Evolutionary conservation across 2,113 vertebrate genomes (phyloP).

Genomic region (Ploceus nigricollis): DNA sequence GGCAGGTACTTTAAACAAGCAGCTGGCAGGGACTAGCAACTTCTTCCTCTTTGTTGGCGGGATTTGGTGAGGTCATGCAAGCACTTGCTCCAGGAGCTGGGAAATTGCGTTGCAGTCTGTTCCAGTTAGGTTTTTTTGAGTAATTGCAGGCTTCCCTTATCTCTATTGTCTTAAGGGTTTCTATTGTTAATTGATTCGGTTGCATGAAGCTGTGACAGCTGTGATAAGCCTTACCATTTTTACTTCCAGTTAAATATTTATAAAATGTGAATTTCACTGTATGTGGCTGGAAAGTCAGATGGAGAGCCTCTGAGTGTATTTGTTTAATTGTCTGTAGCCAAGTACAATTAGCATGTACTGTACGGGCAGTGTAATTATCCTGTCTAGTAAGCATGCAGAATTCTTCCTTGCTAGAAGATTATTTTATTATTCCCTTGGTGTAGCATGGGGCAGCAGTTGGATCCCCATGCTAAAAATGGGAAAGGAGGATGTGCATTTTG

Average conservation of each 20-base stretch:
- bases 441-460: not conserved
- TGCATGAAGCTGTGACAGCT: not conserved
- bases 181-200: not conserved
- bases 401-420: not conserved
- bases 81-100: not conserved
- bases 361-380: not conserved
- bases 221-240: not conserved
- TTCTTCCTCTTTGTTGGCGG: not conserved
- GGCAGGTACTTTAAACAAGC: not conserved
- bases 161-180: not conserved
- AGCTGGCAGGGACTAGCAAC: not conserved
- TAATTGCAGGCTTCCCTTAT: not conserved
- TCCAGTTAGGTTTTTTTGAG: not conserved
- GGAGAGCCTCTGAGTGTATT: not conserved
- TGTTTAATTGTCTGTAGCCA: slow-evolving; percentile 23
- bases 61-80: not conserved
- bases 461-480: not conserved
- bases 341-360: not conserved
- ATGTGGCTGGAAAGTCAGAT: not conserved
- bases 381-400: not conserved
- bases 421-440: not conserved
- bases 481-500: not conserved
- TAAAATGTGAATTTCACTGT: not conserved
- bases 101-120: not conserved
- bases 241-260: not conserved